phyloP scores from a whole-genome alignment of 2,888 invertebrate species.

The Tinea semifulvella region DNA sequence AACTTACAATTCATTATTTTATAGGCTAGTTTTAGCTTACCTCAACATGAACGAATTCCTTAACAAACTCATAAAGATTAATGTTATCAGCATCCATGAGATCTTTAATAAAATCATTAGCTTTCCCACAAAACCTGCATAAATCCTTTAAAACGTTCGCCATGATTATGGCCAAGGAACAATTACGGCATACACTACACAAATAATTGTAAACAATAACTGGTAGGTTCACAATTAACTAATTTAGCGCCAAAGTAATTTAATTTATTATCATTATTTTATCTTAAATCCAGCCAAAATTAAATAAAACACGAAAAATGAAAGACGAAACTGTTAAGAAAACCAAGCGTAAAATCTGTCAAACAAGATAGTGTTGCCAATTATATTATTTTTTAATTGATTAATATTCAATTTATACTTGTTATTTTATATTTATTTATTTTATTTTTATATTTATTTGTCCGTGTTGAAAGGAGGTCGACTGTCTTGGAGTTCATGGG shows the following conservation, averaged over 20 bases:
- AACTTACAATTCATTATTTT: too few relatives aligned
- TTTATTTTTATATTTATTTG: too few relatives aligned
- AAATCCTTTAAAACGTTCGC: slow-evolving; percentile 31
- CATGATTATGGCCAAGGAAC: too few relatives aligned
- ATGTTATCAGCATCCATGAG: slow-evolving; percentile 44
- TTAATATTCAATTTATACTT: background rate
- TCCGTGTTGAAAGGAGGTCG: too few relatives aligned
- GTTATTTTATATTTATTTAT: background rate
- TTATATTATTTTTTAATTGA: background rate
- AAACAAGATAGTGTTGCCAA: background rate
- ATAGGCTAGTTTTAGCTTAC: too few relatives aligned
- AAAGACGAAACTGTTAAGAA: background rate
- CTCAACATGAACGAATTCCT: slow-evolving; percentile 45
- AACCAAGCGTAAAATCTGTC: background rate
- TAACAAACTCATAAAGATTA: slow-evolving; percentile 42
- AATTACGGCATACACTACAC: too few relatives aligned
- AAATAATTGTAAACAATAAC: too few relatives aligned
- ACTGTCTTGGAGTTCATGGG: too few relatives aligned
- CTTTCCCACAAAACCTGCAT: slow-evolving; percentile 54
- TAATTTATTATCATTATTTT: too few relatives aligned
- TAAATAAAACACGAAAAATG: background rate
- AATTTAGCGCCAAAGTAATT: too few relatives aligned
- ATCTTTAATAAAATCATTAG: slow-evolving; percentile 49
- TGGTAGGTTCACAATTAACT: too few relatives aligned
- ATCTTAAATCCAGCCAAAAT: too few relatives aligned